Evolutionary conservation across 2,113 vertebrate genomes (phyloP).

Genomic region (Hiodon tergisus): DNA sequence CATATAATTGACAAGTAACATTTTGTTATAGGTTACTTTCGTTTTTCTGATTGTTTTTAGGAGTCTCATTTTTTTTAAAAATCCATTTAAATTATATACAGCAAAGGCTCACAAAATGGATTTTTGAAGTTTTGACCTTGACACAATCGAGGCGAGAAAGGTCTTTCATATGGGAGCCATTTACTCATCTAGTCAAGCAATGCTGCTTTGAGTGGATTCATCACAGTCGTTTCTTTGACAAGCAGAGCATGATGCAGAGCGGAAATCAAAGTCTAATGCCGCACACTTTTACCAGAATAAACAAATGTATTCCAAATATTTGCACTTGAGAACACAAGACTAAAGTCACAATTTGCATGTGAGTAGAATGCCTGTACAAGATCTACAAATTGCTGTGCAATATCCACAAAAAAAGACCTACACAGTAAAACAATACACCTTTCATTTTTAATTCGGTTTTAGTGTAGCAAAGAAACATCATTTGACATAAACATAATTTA

Average conservation of each 20-base stretch:
- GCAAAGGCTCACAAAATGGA: not conserved
- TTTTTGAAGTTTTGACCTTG: not conserved
- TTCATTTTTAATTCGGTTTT: no score
- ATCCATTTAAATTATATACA: not conserved
- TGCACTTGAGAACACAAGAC: not conserved
- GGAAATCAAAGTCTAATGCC: not conserved
- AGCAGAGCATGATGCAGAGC: not conserved
- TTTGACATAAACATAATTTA: no score
- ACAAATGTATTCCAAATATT: not conserved
- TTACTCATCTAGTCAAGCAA: not conserved
- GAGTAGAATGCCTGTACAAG: not conserved
- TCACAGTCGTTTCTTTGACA: slow-evolving; percentile 4
- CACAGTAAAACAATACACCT: no score
- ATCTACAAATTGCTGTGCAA: no score
- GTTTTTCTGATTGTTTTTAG: no score
- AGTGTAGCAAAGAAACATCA: no score
- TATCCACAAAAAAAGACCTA: no score
- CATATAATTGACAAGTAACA: no score
- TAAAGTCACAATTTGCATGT: not conserved
- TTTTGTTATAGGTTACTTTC: no score
- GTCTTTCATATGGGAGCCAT: slow-evolving; percentile 4
- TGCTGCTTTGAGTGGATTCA: not conserved
- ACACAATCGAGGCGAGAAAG: not conserved
- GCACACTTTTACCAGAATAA: not conserved
- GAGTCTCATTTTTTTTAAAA: no score